Evolutionary conservation across 2,113 vertebrate genomes (phyloP).

Genomic region (Mastomys natalensis): DNA sequence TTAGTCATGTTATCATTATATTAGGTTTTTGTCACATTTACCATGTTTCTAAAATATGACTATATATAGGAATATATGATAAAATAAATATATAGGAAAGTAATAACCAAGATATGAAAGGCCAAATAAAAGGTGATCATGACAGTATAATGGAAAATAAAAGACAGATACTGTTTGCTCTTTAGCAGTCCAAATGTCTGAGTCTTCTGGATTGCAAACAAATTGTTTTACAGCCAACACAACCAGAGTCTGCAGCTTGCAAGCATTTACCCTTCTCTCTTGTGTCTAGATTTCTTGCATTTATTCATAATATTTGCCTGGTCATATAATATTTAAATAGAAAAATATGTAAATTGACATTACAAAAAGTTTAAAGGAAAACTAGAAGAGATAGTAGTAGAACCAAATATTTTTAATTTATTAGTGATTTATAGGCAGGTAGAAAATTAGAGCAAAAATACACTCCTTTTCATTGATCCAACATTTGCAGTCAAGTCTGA

Average conservation of each 20-base stretch:
- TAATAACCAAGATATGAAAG: not conserved
- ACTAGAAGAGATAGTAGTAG: not conserved
- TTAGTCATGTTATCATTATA: not conserved
- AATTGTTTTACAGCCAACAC: slow-evolving; percentile 56
- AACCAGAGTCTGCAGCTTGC: not conserved
- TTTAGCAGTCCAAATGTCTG: slow-evolving; percentile 34
- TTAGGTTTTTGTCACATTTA: too few relatives aligned
- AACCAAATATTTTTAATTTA: not conserved
- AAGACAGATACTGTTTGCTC: not conserved
- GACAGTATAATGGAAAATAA: not conserved
- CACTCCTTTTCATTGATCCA: not conserved
- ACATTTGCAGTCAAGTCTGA: not conserved
- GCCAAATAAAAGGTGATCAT: not conserved
- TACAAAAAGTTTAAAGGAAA: not conserved
- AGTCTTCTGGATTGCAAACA: slow-evolving; percentile 57
- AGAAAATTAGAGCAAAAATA: slow-evolving; percentile 1
- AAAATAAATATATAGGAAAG: not conserved
- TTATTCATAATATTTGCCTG: not conserved
- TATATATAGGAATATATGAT: not conserved
- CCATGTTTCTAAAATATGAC: not conserved
- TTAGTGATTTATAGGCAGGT: slow-evolving; percentile 50
- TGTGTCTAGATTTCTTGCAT: slow-evolving; percentile 29
- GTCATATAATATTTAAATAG: slow-evolving; percentile 9
- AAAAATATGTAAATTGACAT: slow-evolving; percentile 1
- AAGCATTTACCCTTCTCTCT: rapidly evolving